phyloP scores from a whole-genome alignment of 2,113 vertebrate species.

The Octodon degus region DNA sequence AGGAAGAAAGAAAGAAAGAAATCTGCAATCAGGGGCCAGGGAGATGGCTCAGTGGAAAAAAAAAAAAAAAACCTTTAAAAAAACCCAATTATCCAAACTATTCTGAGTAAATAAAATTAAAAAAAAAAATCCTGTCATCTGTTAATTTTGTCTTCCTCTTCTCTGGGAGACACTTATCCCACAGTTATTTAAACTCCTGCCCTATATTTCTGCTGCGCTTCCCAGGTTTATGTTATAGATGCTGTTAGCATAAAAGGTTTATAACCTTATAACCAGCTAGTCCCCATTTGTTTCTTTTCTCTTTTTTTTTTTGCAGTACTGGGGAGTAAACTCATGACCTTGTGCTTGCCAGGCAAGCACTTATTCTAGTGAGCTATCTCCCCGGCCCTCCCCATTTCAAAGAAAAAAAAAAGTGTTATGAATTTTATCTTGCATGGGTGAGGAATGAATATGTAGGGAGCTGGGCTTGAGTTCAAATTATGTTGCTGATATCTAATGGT shows the following conservation, averaged over 20 bases:
- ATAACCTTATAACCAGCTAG: background rate
- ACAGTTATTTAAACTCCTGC: background rate
- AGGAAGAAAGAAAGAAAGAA: too few relatives aligned
- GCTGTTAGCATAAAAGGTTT: background rate
- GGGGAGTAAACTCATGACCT: too few relatives aligned
- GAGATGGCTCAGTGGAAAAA: too few relatives aligned
- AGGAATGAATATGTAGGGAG: background rate
- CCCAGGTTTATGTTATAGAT: background rate
- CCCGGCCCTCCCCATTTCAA: background rate
- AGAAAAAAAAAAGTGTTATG: conserved; percentile 3
- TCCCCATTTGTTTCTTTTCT: background rate
- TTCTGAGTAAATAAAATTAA: too few relatives aligned
- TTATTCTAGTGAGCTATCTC: too few relatives aligned
- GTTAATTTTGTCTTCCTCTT: background rate
- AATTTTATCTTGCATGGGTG: background rate
- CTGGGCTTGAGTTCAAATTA: background rate
- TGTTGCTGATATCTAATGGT: background rate
- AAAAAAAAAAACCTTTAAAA: too few relatives aligned
- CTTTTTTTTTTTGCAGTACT: too few relatives aligned
- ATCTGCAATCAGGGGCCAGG: too few relatives aligned
- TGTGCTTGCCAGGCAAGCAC: too few relatives aligned
- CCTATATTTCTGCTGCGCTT: background rate
- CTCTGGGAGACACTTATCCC: background rate
- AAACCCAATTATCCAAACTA: too few relatives aligned
- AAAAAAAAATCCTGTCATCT: background rate